These are phyloP conservation scores for Pseudonaja textilis DNA, from an alignment of 2,113 vertebrate species.

Conservation along the genomic window DNA sequence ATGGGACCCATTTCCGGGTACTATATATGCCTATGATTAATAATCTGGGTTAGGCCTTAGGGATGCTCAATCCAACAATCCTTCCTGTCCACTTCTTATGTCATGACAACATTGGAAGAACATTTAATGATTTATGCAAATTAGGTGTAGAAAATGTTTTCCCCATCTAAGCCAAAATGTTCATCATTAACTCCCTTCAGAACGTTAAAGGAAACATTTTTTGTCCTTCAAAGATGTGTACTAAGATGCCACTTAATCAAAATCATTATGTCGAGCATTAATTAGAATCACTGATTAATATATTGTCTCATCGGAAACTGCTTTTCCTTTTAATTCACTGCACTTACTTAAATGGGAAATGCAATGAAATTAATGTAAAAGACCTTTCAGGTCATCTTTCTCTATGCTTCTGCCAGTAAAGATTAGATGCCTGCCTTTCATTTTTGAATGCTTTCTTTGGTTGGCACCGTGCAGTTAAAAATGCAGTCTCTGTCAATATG, in stretches of 20 bases:
- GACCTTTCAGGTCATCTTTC: conserved; percentile 23
- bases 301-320: conserved; percentile 38
- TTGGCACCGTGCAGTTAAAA: neutral
- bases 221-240: conserved; percentile 40
- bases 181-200: conserved; percentile 23
- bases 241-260: conserved; percentile 56
- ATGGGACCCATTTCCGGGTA: neutral
- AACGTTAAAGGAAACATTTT: conserved; percentile 25
- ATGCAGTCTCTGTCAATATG: neutral
- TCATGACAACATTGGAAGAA: neutral
- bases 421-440: neutral
- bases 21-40: neutral
- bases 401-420: conserved; percentile 13
- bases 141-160: conserved; percentile 42
- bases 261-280: conserved; percentile 38
- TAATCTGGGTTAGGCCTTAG: neutral
- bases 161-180: conserved; percentile 5
- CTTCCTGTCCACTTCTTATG: neutral
- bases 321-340: conserved; percentile 40
- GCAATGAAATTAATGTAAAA: neutral
- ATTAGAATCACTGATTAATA: conserved; percentile 54
- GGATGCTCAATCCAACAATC: neutral
- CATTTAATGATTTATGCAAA: conserved; percentile 33
- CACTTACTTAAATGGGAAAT: conserved; percentile 40
- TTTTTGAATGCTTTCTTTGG: neutral